Evolutionary conservation across 2,888 invertebrate genomes (phyloP).

Genomic region (Carcina quercana): DNA sequence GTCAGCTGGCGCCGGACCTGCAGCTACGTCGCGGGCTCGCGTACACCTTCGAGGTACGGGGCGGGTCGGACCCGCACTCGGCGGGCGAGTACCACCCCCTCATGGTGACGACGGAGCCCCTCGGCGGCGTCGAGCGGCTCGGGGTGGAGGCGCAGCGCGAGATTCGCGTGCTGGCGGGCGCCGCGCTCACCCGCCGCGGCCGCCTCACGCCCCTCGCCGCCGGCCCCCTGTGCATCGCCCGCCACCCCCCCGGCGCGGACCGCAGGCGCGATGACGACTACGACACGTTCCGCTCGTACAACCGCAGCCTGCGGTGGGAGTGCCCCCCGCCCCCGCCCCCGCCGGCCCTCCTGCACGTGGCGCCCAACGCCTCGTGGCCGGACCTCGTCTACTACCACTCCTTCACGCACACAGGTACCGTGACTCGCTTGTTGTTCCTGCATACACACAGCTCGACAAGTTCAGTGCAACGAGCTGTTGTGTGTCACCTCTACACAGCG

Average conservation of each 20-base stretch:
- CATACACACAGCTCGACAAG: no score
- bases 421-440: no score
- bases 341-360: conserved; percentile 82
- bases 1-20: conserved; percentile 89
- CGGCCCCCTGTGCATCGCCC: conserved; percentile 85
- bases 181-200: conserved; percentile 87
- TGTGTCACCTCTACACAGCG: no score
- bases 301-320: conserved; percentile 80
- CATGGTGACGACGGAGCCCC: conserved; percentile 89
- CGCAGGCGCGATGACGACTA: conserved; percentile 86
- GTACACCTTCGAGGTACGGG: conserved; percentile 86
- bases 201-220: conserved; percentile 86
- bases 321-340: conserved; percentile 79
- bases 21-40: conserved; percentile 89
- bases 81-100: conserved; percentile 91
- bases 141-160: conserved; percentile 68
- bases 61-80: conserved; percentile 93
- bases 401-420: conserved; percentile 89
- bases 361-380: conserved; percentile 93
- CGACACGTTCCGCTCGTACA: conserved; percentile 87
- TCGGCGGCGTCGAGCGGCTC: conserved; percentile 91
- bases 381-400: conserved; percentile 95
- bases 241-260: conserved; percentile 79
- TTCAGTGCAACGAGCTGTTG: no score
- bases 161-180: conserved; percentile 84